phyloP scores from a whole-genome alignment of 2,113 vertebrate species.

The Ochotona princeps region DNA sequence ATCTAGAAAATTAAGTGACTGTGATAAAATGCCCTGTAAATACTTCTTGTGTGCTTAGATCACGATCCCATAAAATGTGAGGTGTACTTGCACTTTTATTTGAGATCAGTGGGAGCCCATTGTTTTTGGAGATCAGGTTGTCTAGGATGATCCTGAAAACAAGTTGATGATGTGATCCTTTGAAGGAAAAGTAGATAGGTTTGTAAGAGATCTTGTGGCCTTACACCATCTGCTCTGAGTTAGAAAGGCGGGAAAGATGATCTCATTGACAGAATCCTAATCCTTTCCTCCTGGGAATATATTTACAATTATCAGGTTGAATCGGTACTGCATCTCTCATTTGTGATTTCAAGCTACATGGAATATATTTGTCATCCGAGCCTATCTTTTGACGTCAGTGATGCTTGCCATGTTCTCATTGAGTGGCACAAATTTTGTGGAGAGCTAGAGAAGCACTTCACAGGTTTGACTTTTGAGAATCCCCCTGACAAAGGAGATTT shows the following conservation, averaged over 20 bases:
- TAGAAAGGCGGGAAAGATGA: slow-evolving; percentile 13
- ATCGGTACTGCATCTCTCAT: neutral
- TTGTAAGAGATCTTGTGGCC: neutral
- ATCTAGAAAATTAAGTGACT: neutral
- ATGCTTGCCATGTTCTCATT: neutral
- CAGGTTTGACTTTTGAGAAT: neutral
- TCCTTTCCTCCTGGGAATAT: slow-evolving; percentile 8
- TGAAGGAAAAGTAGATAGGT: slow-evolving; percentile 33
- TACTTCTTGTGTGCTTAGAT: slow-evolving; percentile 10
- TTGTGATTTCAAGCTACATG: slow-evolving; percentile 34
- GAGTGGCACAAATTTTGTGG: neutral
- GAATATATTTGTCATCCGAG: slow-evolving; percentile 8
- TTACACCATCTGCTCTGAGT: neutral
- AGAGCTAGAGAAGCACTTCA: neutral
- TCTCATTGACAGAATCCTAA: neutral
- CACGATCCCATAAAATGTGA: neutral
- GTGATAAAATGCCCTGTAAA: neutral
- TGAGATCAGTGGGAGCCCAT: neutral
- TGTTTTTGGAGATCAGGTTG: neutral
- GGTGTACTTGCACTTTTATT: neutral
- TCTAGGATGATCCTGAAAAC: slow-evolving; percentile 8
- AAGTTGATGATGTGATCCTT: neutral
- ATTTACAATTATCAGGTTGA: neutral
- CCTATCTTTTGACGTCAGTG: neutral
- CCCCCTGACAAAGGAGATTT: neutral